Conservation (phyloP, 2,113 vertebrate genomes). For the Ageneiosus marmoratus region DNA sequence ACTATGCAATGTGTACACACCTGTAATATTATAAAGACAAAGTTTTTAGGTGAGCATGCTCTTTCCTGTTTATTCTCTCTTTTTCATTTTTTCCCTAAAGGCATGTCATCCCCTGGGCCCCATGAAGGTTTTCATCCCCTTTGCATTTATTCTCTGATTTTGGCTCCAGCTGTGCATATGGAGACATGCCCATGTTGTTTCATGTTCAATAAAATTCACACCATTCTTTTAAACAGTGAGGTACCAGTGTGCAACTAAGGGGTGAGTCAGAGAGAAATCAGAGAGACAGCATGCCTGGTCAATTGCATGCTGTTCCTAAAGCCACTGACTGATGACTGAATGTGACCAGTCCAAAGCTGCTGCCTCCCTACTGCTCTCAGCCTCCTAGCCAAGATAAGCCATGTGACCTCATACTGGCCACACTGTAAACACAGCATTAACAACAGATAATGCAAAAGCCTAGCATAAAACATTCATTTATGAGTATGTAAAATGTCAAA, state of each 20-base stretch:
- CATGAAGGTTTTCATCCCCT: slow-evolving; percentile 49
- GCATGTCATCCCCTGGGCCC: slow-evolving; percentile 61
- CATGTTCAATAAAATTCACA: slow-evolving; percentile 71
- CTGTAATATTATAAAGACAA: slow-evolving; percentile 74
- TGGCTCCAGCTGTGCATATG: slow-evolving; percentile 30
- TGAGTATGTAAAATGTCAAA: slow-evolving; percentile 29
- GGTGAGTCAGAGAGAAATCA: slow-evolving; percentile 47
- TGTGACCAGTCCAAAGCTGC: slow-evolving; percentile 5
- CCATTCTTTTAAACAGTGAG: slow-evolving; percentile 69
- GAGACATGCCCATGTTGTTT: slow-evolving; percentile 65
- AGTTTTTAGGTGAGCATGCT: slow-evolving; percentile 36
- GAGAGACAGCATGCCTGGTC: slow-evolving; percentile 9
- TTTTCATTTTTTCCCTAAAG: not conserved
- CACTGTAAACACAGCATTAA: slow-evolving; percentile 38
- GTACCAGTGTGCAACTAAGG: slow-evolving; percentile 65
- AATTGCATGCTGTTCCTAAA: slow-evolving; percentile 15
- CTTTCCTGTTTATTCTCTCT: not conserved
- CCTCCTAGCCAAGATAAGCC: slow-evolving; percentile 67
- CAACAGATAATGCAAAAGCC: slow-evolving; percentile 38
- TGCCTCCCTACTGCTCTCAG: slow-evolving; percentile 11
- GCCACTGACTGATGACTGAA: slow-evolving; percentile 6
- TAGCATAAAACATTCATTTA: slow-evolving; percentile 5
- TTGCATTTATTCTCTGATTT: slow-evolving; percentile 54
- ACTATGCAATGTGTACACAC: slow-evolving; percentile 55
- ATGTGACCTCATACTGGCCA: slow-evolving; percentile 24